A percentile compares a stretch with the other conserved stretches of the same genome.
These are phyloP conservation scores for Cricetomys ansorgei DNA, from an alignment of 2,113 vertebrate species.

Conservation along the genomic window DNA sequence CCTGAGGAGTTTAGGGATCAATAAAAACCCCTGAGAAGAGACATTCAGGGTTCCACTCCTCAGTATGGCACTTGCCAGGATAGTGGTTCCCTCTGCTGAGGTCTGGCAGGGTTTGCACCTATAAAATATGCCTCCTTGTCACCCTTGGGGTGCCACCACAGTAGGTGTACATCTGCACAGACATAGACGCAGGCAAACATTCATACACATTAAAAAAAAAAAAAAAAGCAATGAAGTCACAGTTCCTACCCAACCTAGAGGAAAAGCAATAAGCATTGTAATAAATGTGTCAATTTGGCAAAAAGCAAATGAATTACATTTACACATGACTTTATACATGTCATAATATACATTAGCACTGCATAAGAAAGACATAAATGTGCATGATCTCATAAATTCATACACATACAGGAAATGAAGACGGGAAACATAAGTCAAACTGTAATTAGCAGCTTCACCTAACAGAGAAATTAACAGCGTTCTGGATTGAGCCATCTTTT, in stretches of 20 bases:
- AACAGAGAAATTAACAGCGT: constrained; percentile 20
- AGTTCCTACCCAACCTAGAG: background rate
- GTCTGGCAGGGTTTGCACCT: too few species aligned
- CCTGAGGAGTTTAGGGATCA: too few species aligned
- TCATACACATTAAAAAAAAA: background rate
- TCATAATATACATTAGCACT: background rate
- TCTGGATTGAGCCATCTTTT: background rate
- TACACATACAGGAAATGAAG: background rate
- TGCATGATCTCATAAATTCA: background rate
- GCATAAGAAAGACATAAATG: constrained; percentile 19
- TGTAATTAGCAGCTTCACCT: background rate
- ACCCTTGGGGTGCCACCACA: too few species aligned
- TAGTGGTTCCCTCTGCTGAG: too few species aligned
- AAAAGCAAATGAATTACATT: background rate
- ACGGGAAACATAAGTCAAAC: background rate
- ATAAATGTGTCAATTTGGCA: background rate
- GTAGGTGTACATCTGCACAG: too few species aligned
- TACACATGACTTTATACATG: background rate
- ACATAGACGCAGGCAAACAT: background rate
- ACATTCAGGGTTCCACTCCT: too few species aligned
- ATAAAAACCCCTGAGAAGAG: too few species aligned
- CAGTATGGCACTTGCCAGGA: too few species aligned
- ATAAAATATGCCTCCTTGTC: too few species aligned
- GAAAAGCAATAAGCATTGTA: background rate
- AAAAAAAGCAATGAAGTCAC: background rate